Percentiles rank a stretch among this genome's conserved stretches.
phyloP scores from a whole-genome alignment of 2,888 invertebrate genomes.

The Digitonthophagus gazella region DNA sequence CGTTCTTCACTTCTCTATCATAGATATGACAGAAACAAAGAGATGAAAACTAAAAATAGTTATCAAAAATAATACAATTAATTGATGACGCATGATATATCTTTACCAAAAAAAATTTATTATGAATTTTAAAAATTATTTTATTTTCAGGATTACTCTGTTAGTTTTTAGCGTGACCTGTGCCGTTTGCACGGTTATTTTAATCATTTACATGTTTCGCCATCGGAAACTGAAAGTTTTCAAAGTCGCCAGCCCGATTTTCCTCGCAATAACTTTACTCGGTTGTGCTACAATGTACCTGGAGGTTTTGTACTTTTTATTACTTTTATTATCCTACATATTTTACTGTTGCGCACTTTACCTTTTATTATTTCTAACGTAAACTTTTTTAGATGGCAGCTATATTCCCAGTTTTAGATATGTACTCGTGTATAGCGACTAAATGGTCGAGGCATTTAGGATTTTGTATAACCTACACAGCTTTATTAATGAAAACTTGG shows the following conservation, averaged over 20 bases:
- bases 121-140: not conserved
- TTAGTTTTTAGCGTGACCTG: conserved; percentile 78
- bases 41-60: too few species aligned
- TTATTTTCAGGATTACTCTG: conserved; percentile 68
- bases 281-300: conserved; percentile 92
- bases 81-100: too few species aligned
- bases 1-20: too few species aligned
- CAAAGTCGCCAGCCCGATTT: conserved; percentile 90
- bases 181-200: conserved; percentile 70
- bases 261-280: conserved; percentile 83
- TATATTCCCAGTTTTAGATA: conserved; percentile 83
- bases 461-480: conserved; percentile 90
- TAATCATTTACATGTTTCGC: conserved; percentile 78
- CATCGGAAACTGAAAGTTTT: conserved; percentile 85
- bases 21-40: too few species aligned
- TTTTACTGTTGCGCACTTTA: not conserved
- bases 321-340: conserved; percentile 35
- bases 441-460: conserved; percentile 94
- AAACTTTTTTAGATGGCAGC: conserved; percentile 75
- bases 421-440: conserved; percentile 81
- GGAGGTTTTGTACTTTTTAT: too few species aligned
- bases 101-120: not conserved
- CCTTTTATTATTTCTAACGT: not conserved
- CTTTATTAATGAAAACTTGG: conserved; percentile 93
- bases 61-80: too few species aligned